These are phyloP conservation scores for Psix sp. DNA, from an alignment of 1,140 invertebrate species.

Conservation along the genomic window DNA sequence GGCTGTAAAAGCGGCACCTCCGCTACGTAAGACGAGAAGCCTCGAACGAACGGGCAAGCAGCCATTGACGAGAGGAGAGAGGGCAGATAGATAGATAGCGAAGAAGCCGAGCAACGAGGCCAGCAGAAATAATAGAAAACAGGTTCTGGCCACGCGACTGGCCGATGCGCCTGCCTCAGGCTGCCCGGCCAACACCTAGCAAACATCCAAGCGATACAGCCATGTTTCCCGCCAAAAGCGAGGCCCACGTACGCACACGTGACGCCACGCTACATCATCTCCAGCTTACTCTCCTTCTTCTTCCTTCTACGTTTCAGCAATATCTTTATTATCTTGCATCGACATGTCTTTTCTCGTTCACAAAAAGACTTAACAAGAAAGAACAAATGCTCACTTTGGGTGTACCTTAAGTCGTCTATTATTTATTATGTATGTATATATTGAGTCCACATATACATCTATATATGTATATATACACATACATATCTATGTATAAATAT, in stretches of 20 bases:
- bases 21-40: conserved; percentile 71
- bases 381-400: no score
- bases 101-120: conserved; percentile 39
- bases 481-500: no score
- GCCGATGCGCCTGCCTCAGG: conserved; percentile 59
- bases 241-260: conserved; percentile 34
- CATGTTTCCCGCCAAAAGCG: conserved; percentile 71
- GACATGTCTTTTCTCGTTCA: conserved; percentile 8
- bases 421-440: no score
- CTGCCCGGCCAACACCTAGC: conserved; percentile 39
- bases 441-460: no score
- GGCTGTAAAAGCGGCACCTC: conserved; percentile 27
- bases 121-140: conserved; percentile 66
- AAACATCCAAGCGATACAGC: conserved; percentile 24
- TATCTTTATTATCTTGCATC: conserved; percentile 37
- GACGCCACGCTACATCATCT: conserved; percentile 31
- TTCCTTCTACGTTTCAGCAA: conserved; percentile 28
- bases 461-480: no score
- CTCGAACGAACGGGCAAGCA: conserved; percentile 38
- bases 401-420: no score
- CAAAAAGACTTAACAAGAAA: no score
- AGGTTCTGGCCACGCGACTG: conserved; percentile 73
- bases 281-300: conserved; percentile 6
- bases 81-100: conserved; percentile 59
- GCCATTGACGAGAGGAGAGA: conserved; percentile 29